Percentiles rank a stretch among this genome's conserved stretches.
Conservation (phyloP, 2,797 vertebrate genomes). For the Telmatherina bonti region DNA sequence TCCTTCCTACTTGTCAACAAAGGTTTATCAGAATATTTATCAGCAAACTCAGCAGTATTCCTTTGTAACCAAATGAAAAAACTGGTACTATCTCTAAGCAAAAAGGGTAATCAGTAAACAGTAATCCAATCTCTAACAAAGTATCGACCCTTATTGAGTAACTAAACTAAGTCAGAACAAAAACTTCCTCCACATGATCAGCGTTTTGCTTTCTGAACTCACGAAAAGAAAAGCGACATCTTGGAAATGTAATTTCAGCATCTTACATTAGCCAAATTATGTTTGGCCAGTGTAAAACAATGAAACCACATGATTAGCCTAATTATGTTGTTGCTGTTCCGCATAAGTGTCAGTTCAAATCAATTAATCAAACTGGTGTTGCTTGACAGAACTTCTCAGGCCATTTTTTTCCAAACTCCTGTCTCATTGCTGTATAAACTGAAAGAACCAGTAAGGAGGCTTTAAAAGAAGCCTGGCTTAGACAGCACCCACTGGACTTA, state of each 20-base stretch:
- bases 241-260: neutral
- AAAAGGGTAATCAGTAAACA: neutral
- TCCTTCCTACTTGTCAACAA: no score
- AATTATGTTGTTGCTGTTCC: no score
- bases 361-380: neutral
- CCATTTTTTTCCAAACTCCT: neutral
- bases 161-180: neutral
- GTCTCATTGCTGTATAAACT: neutral
- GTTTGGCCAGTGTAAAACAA: neutral
- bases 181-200: no score
- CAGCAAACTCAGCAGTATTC: no score
- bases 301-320: neutral
- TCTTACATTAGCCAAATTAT: neutral
- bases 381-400: neutral
- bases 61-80: no score
- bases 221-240: neutral
- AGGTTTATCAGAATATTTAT: no score
- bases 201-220: no score
- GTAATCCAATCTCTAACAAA: no score
- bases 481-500: conserved; percentile 19
- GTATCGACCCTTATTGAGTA: neutral
- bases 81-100: no score
- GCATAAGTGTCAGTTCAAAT: no score
- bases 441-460: neutral
- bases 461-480: conserved; percentile 23